Evolutionary conservation across 1,140 invertebrate species (phyloP).

Genomic region (Drosophila lini): DNA sequence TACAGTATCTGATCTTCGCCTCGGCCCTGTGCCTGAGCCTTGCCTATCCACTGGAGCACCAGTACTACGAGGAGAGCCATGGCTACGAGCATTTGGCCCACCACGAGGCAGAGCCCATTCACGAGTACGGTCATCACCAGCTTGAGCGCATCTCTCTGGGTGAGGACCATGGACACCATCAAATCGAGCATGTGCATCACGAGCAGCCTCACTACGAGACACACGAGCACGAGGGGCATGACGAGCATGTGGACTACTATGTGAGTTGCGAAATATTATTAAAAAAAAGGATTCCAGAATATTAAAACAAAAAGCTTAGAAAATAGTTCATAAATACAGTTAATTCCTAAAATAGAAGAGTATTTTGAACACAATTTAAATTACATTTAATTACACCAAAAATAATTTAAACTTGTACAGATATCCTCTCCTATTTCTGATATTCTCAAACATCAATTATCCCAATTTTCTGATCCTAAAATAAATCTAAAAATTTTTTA

Average conservation of each 20-base stretch:
- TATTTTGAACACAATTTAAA: too few relatives aligned
- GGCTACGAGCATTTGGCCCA: conserved; percentile 74
- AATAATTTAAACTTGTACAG: too few relatives aligned
- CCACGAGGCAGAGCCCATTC: conserved; percentile 58
- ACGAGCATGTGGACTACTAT: conserved; percentile 84
- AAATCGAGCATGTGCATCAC: conserved; percentile 61
- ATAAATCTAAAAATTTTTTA: background rate
- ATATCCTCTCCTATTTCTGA: too few relatives aligned
- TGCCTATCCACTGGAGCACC: conserved; percentile 80
- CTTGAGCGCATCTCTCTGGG: conserved; percentile 78
- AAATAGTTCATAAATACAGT: background rate
- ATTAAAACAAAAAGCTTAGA: background rate
- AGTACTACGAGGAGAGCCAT: conserved; percentile 76
- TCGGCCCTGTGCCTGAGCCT: conserved; percentile 77
- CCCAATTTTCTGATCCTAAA: background rate
- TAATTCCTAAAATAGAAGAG: too few relatives aligned
- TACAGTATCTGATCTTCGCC: conserved; percentile 82
- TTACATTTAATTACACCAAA: too few relatives aligned
- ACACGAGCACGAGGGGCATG: conserved; percentile 68
- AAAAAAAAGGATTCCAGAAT: background rate
- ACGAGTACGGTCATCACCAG: conserved; percentile 78
- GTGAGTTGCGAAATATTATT: conserved; percentile 60
- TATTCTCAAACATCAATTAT: too few relatives aligned
- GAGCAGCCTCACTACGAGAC: conserved; percentile 72
- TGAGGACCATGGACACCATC: conserved; percentile 68